Evolutionary conservation across 2,113 vertebrate genomes (phyloP).

Genomic region (Colaptes auratus): DNA sequence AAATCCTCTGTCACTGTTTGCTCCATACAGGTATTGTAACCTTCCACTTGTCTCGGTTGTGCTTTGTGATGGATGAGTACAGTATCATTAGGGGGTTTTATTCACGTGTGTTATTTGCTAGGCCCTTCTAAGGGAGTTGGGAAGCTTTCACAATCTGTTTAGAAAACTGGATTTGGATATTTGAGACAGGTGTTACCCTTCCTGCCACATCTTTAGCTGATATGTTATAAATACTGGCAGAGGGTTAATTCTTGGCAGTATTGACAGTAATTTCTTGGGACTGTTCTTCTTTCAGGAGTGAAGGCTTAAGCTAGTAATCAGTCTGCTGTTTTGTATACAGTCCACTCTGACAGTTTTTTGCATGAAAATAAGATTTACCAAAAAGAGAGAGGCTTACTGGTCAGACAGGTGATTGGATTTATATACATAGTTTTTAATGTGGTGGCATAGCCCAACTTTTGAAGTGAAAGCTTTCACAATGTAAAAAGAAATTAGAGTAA

Average conservation of each 20-base stretch:
- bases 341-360: background rate
- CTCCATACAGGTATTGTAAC: background rate
- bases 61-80: conserved; percentile 20
- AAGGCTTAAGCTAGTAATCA: background rate
- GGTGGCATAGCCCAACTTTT: background rate
- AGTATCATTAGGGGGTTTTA: background rate
- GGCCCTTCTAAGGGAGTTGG: background rate
- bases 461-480: background rate
- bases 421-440: background rate
- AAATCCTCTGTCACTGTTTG: conserved; percentile 27
- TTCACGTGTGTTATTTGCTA: background rate
- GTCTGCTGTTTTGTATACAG: background rate
- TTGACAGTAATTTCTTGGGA: background rate
- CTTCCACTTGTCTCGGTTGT: background rate
- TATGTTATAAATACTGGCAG: background rate
- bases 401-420: background rate
- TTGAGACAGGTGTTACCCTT: background rate
- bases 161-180: background rate
- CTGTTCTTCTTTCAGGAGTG: background rate
- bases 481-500: background rate
- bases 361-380: background rate
- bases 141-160: background rate
- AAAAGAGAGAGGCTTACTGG: background rate
- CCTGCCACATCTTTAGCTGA: background rate
- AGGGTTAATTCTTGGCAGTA: background rate